Evolutionary conservation across 2,888 invertebrate genomes (phyloP), one percentile per base, ranked within the genome.

Genomic region (Lithophane leautieri): DNA sequence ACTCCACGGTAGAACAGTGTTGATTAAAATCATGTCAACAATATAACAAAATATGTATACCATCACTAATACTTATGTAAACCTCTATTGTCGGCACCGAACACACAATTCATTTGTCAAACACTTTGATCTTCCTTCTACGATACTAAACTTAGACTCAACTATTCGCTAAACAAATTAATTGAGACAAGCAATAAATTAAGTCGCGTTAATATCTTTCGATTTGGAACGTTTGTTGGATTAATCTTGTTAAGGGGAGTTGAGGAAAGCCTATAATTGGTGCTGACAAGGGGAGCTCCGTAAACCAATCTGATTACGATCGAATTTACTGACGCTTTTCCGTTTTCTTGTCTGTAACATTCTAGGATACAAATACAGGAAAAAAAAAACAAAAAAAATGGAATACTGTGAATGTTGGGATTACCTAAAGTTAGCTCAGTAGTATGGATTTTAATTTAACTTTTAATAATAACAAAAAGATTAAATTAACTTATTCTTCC

Each of bases 161-260:
- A 79, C 83, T 87, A 85, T 74, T 65, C n/a, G 6, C 22, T 40
- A 71, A 75, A 81, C 65, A 68, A 81, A 84, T 81, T 66, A 75
- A 85, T 81, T 74, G 73, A 77, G 65, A 70, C 62, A 62, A 42
- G 67, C 79, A 68, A 86, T 87, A 85, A 86, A 85, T 89, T 84
- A 28, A 42, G 42, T 54, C 16, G 19, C 54, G 68, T 70, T 79
- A 85, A 88, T 88, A 83, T 84, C 80, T 79, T 80, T 85, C 83
- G 84, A 88, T 86, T 82, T 78, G 70, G 70, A 75, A 68, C 82
- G 78, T 81, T 86, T 83, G 73, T 80, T 72, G 73, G 80, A 83
- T 90, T 86, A 83, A 89, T 90, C 87, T 86, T 86, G 76, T 86
- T 85, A 75, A 19, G 42, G 60, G 60, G 72, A 76, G 81, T 81